Evolutionary conservation across 2,888 invertebrate genomes (phyloP).

Genomic region (Trypoxylon attenuatum): DNA sequence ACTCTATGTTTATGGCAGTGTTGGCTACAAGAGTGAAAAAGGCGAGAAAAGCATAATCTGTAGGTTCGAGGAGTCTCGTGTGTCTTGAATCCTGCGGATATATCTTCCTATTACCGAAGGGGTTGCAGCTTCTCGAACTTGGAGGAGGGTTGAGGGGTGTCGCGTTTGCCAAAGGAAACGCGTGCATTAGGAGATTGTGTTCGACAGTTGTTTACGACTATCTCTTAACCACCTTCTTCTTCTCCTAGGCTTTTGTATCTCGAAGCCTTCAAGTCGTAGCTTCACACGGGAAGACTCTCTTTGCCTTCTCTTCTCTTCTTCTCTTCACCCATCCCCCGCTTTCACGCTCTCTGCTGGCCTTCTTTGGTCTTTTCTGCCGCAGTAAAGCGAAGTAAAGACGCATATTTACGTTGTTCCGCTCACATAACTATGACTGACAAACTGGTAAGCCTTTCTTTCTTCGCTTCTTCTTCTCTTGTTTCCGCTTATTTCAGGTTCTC

Average conservation of each 20-base stretch:
- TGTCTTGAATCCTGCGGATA: constrained; percentile 56
- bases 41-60: constrained; percentile 20
- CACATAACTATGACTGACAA: constrained; percentile 66
- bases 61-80: constrained; percentile 43
- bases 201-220: constrained; percentile 73
- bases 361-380: constrained; percentile 20
- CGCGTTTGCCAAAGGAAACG: constrained; percentile 64
- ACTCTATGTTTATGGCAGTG: constrained; percentile 27
- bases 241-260: constrained; percentile 51
- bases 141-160: constrained; percentile 31
- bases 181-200: constrained; percentile 74
- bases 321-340: constrained; percentile 22
- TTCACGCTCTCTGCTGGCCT: constrained; percentile 1
- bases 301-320: constrained; percentile 40
- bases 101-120: constrained; percentile 68
- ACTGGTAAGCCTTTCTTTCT: constrained; percentile 54
- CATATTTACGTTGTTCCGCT: constrained; percentile 65
- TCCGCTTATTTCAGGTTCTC: neutral
- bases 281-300: constrained; percentile 38
- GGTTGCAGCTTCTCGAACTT: constrained; percentile 20
- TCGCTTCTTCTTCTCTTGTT: constrained; percentile 26
- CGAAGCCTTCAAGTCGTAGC: constrained; percentile 39
- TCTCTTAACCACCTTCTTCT: constrained; percentile 58
- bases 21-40: constrained; percentile 1
- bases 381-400: constrained; percentile 45